phyloP scores from a whole-genome alignment of 1,140 invertebrate genomes.

The Dreissena polymorpha region DNA sequence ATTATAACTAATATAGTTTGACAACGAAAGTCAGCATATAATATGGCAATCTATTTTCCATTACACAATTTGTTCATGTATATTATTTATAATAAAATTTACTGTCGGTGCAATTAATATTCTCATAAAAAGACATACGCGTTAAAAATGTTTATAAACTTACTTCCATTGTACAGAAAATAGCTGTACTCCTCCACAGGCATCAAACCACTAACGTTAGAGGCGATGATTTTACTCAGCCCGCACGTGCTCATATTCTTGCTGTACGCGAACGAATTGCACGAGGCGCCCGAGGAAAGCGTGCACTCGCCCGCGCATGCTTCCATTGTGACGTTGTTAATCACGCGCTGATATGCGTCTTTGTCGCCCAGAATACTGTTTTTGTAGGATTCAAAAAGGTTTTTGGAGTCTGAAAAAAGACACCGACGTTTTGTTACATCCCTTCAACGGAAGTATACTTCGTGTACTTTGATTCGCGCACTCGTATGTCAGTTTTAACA shows the following conservation, averaged over 20 bases:
- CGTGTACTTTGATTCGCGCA: too few relatives aligned
- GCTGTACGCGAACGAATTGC: conserved; percentile 4
- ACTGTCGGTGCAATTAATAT: background rate
- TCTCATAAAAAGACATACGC: background rate
- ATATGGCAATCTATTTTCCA: background rate
- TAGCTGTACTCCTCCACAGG: background rate
- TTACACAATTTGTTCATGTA: background rate
- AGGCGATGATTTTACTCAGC: background rate
- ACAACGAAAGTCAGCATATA: background rate
- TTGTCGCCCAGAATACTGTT: background rate
- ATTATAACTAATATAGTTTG: background rate
- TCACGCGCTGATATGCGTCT: background rate
- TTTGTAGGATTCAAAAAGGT: too few relatives aligned
- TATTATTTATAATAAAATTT: background rate
- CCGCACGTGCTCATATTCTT: background rate
- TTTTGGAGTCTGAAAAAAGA: too few relatives aligned
- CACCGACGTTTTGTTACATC: too few relatives aligned
- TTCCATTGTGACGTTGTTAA: background rate
- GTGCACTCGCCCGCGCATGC: background rate
- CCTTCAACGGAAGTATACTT: too few relatives aligned
- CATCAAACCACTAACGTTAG: background rate
- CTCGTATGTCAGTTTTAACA: too few relatives aligned
- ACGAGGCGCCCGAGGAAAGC: background rate
- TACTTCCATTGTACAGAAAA: conserved; percentile 18
- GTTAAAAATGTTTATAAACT: background rate